These are phyloP conservation scores for Ectropis grisescens DNA, from an alignment of 1,140 invertebrate genomes.

Conservation along the genomic window DNA sequence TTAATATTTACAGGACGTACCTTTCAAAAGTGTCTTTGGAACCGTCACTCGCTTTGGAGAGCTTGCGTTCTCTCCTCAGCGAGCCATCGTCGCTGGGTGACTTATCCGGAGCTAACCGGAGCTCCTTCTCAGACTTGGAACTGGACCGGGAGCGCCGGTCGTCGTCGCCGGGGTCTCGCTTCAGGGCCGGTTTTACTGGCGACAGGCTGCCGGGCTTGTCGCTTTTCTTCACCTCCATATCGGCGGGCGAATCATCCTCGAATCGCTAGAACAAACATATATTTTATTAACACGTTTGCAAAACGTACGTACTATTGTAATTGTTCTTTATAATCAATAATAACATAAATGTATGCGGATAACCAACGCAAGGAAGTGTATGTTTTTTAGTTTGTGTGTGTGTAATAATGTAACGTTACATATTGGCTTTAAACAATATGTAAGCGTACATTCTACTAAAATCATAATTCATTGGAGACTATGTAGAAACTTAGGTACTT, in stretches of 20 bases:
- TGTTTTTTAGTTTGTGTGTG: no score
- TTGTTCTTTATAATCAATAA: no score
- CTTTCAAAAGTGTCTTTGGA: conserved; percentile 51
- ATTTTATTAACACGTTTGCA: not conserved
- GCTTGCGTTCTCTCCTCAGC: conserved; percentile 29
- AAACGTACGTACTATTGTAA: no score
- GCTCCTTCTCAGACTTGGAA: conserved; percentile 44
- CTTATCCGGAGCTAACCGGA: conserved; percentile 43
- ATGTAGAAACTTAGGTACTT: no score
- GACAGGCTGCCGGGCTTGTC: conserved; percentile 54
- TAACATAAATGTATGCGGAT: no score
- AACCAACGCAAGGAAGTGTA: no score
- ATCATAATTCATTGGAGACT: no score
- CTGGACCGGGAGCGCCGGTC: conserved; percentile 26
- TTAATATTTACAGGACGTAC: no score
- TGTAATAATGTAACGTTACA: no score
- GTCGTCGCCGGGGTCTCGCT: conserved; percentile 32
- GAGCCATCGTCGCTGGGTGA: conserved; percentile 37
- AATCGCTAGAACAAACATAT: conserved; percentile 16
- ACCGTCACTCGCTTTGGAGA: conserved; percentile 42
- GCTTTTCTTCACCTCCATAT: conserved; percentile 59
- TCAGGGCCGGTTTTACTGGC: conserved; percentile 35
- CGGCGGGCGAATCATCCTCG: conserved; percentile 32
- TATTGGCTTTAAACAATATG: no score
- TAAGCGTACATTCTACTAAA: no score